Evolutionary conservation across 2,113 vertebrate species (phyloP), one percentile per base, ranked within the genome.

Genomic region (Eulemur macaco): DNA sequence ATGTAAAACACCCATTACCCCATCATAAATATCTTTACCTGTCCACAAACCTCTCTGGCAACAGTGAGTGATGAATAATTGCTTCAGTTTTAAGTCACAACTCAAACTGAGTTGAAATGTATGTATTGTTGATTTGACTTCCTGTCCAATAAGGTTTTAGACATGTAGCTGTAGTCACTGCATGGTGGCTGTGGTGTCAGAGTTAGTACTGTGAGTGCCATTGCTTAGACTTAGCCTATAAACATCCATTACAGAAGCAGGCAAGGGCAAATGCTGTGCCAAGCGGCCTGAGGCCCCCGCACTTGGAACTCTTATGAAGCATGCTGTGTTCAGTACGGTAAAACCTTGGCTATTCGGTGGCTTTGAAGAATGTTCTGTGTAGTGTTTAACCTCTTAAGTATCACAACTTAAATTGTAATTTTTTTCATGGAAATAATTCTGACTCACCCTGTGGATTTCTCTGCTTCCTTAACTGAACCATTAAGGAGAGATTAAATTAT

Each of bases 361-460:
- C 76, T 86, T 89, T 58, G 54, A 25, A 84, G 92, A 97, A 37
- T 90, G 90, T 93, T 93, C 80, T 45, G 29, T 77, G 23, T 21
- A 81, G 76, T 17, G 0, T 34, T 76, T 84, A 84, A 56, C 37
- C 52, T 94, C 92, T 95, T 82, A 39, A 50, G 20, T 88, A 71
- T 83, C 29, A 63, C 23, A 56, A 64, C 76, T 77, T 81, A 52
- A 89, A 73, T 25, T 93, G 8, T 29, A 3, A 2, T 45, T 58
- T 58, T 83, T 63, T 91, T n/a, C 8, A 31, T 74, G 39, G 47
- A 82, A 80, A 13, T 80, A 31, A 73, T 84, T 95, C 64, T 95
- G 20, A 81, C 60, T 96, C 94, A 15, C 86, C 56, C 66, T 92
- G 3, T 74, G 20, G 50, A n/a, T 84, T 93, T 91, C 25, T 91